Percentiles rank a stretch among this genome's conserved stretches.
phyloP scores from a whole-genome alignment of 2,797 vertebrate genomes.

The Nyctalus aviator region DNA sequence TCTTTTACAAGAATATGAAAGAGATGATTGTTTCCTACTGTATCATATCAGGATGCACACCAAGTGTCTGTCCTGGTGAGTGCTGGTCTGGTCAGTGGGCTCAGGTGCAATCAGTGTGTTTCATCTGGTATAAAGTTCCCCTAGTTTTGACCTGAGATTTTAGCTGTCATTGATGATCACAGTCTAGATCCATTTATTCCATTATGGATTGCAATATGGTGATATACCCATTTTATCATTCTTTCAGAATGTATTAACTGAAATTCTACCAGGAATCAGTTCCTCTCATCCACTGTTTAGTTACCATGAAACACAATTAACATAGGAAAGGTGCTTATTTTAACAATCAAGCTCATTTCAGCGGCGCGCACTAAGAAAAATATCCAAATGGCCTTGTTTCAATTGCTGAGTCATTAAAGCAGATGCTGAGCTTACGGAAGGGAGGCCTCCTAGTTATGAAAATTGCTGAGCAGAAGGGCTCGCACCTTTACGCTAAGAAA shows the following conservation, averaged over 20 bases:
- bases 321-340: constrained; percentile 20
- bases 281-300: neutral
- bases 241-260: constrained; percentile 2
- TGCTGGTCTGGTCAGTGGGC: neutral
- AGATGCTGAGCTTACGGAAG: constrained; percentile 1
- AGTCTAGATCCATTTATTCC: neutral
- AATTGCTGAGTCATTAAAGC: constrained; percentile 55
- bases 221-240: neutral
- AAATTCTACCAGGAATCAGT: constrained; percentile 40
- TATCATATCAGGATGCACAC: neutral
- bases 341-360: constrained; percentile 32
- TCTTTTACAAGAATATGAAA: neutral
- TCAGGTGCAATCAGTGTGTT: neutral
- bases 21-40: neutral
- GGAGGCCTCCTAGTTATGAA: neutral
- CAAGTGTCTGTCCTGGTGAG: neutral
- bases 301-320: constrained; percentile 10
- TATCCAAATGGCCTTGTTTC: constrained; percentile 31
- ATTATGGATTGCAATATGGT: neutral
- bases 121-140: neutral
- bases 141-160: neutral
- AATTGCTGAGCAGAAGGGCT: neutral
- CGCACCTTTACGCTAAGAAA: neutral
- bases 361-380: neutral
- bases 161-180: neutral